phyloP scores from a whole-genome alignment of 2,113 vertebrate genomes.

The Notiomystis cincta region DNA sequence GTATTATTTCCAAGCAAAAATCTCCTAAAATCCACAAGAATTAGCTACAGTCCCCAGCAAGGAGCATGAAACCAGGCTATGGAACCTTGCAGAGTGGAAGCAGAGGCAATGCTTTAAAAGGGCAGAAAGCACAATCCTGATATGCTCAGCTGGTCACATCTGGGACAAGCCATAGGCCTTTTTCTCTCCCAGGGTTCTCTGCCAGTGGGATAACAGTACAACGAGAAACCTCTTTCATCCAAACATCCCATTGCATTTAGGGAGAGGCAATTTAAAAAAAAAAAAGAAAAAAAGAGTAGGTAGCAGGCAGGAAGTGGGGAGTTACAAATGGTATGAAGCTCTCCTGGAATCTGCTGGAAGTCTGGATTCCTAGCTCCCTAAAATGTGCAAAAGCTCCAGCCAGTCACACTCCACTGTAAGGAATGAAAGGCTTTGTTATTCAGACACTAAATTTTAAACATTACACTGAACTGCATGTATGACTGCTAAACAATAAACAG shows the following conservation, averaged over 20 bases:
- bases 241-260: background rate
- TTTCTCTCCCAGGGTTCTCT: background rate
- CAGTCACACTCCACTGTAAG: background rate
- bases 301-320: background rate
- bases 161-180: background rate
- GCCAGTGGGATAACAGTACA: rapidly evolving
- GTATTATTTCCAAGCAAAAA: background rate
- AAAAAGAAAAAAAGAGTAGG: no score
- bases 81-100: background rate
- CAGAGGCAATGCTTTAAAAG: background rate
- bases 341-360: background rate
- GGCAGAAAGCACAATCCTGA: background rate
- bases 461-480: background rate
- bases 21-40: background rate
- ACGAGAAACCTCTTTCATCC: background rate
- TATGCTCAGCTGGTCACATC: background rate
- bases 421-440: background rate
- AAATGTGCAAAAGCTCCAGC: background rate
- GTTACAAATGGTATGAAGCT: background rate
- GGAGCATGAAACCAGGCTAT: background rate
- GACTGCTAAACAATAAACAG: background rate
- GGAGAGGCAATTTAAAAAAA: background rate
- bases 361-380: background rate
- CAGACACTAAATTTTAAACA: background rate
- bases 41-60: background rate